Base-by-base conservation (phyloP, 2,888 invertebrate species). In the Gymnosoma rotundatum region DNA sequence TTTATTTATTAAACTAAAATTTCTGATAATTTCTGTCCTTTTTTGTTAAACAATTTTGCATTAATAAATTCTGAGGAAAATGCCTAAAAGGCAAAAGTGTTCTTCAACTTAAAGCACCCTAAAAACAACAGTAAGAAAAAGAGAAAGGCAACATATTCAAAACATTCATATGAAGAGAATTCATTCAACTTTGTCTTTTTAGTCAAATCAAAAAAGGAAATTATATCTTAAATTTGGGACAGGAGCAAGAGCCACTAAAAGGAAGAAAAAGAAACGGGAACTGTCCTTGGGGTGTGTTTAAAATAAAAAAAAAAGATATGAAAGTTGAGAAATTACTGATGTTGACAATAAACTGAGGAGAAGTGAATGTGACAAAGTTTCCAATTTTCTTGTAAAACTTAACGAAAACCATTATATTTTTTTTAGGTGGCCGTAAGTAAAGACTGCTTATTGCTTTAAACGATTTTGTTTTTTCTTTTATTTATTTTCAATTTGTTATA, bases 91-190 rank as follows among this genome's bases (percentile, higher is more conserved):
- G 58, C 60, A 82, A 61, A 70, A 56, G 58, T 45, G 36, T 76
- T 52, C 76, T 81, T 76, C 81, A 76, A 76, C 76, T 76, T 72
- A 21, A 42, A 70, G 70, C 72, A 60, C 52, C 70, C 76, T 66
- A 61, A 61, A 63, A 45, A 48, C 12, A 25, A 18, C n/a, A 67
- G 32, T 61, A 63, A 56, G 16, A 58, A 61, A 36, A n/a, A 52
- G 48, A 60, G 58, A 56, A 78, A 78, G 50, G 48, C 78, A 36
- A 56, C 48, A 72, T 60, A 63, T 63, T 64, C 64, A 69, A 76
- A 54, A 63, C 48, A 38, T 75, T 60, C 61, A 72, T 48, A 66
- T 61, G 52, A 70, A 60, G 18, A 66, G 58, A 72, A 78, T 82
- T 82, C 73, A 73, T 79, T 79, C 79, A 79, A 73, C 66, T 73